Evolutionary conservation across 2,797 vertebrate genomes (phyloP), one percentile per base, ranked within the genome.

Genomic region (Periparus ater): DNA sequence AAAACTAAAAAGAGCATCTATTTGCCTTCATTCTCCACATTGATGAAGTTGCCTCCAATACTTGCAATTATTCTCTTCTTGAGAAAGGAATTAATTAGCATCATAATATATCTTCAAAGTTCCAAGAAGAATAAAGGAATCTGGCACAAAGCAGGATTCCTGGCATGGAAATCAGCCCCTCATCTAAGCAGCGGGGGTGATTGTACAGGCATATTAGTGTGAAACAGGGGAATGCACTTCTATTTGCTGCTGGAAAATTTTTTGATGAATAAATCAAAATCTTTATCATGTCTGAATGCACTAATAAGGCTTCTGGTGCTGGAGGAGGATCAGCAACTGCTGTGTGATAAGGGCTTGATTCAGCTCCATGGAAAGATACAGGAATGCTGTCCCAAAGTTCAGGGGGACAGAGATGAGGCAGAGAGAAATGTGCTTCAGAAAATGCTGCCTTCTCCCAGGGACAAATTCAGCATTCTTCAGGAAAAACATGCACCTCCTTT

Each of bases 61-160:
- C 81, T 91, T 92, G 70, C 81, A 95, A 91, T 91, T 92, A 87
- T 62, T 83, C 73, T 68, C 88, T 70, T 93, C 47, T 83, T 51
- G 58, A 92, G 94, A 97, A 96, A 97, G 95, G 96, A 96, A 94
- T 94, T 97, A 95, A 97, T 97, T 96, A 97, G 70, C 88, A 91
- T 93, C 68, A 84, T 89, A 96, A 88, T 91, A 47, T 70, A 85
- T 86, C 89, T 94, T 96, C 95, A 85, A 94, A 97, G 89, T 88
- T 93, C 44, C 66, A 93, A 78, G 74, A 88, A 82, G 94, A 95
- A 96, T 89, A 95, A 96, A 96, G 68, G 76, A 74, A 95, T 93
- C 71, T 91, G 77, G 85, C 89, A 96, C 91, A 96, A 96, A 93
- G 91, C 50, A 5, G 38, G 48, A 90, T 74, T 88, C 40, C 72